phyloP scores from a whole-genome alignment of 2,113 vertebrate species.

The Indri indri region DNA sequence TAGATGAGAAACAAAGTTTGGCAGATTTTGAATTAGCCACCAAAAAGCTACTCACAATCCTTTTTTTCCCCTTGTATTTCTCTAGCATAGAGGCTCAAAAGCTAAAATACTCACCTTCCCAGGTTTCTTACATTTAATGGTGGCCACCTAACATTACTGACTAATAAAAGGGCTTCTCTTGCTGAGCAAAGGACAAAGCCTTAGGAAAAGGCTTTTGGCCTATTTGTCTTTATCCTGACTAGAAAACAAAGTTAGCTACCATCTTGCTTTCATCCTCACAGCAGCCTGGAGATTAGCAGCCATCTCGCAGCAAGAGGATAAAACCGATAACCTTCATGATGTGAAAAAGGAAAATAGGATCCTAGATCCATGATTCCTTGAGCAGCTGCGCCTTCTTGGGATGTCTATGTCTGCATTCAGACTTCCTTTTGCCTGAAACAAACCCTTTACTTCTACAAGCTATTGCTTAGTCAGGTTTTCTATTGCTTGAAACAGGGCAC shows the following conservation, averaged over 20 bases:
- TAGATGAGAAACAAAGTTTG: not conserved
- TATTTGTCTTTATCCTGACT: not conserved
- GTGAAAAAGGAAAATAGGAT: not conserved
- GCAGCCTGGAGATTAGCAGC: not conserved
- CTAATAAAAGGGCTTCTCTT: not conserved
- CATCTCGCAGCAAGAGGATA: not conserved
- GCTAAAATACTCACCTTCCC: not conserved
- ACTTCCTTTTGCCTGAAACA: not conserved
- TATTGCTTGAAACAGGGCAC: not conserved
- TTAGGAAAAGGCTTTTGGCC: not conserved
- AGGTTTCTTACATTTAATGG: not conserved
- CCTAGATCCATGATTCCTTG: not conserved
- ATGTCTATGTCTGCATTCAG: not conserved
- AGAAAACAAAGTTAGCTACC: not conserved
- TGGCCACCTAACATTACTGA: not conserved
- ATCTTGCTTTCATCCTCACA: not conserved
- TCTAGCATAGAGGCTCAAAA: not conserved
- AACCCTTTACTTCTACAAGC: not conserved
- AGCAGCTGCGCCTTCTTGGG: not conserved
- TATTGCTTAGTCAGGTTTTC: not conserved
- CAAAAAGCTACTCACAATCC: not conserved
- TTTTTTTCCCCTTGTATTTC: not conserved
- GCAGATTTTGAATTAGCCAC: not conserved
- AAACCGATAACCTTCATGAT: not conserved
- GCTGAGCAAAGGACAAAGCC: not conserved